Evolutionary conservation across 2,113 vertebrate species (phyloP), one percentile per base, ranked within the genome.

Genomic region (Clupea harengus): DNA sequence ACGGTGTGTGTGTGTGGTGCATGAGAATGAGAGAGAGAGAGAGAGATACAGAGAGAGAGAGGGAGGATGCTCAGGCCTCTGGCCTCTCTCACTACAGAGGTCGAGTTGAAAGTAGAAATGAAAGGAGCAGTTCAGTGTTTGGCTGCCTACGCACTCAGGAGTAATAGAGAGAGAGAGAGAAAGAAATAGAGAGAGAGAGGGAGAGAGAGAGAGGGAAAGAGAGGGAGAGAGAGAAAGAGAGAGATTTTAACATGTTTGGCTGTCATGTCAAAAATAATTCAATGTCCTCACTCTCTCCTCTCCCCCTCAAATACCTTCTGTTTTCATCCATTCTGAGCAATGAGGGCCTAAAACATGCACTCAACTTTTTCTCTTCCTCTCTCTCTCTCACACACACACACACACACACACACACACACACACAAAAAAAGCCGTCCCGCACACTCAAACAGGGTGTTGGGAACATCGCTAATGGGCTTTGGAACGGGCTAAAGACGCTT

Each of bases 211-310:
- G n/a, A n/a, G n/a, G 87, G 86, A 91, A 89, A 93, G 47, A 92
- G 91, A 89, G 88, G 88, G 89, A 64, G 57, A n/a, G 91, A 91
- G 88, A 92, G 86, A 83, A 87, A 88, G 47, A 89, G 85, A 85
- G 85, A 85, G 89, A 82, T 87, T 92, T 90, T 89, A 85, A 90
- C 45, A 83, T 90, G 89, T 92, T 92, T 90, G 87, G 82, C 90
- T 92, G 89, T 92, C 91, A 89, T 92, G 91, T 93, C 92, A 90
- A 90, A 91, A 86, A 90, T 85, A 80, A 86, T 82, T 64, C 7
- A n/a, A 22, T 64, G 57, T 64, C 57, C 52, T 64, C 57, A 64
- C 57, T 46, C 39, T 60, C 81, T 54, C 86, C 81, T 84, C 90
- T 72, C 82, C 89, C 83, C 47, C 84, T 60, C 85, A 81, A 82